phyloP scores from a whole-genome alignment of 2,888 invertebrate genomes.

The Autographa pulchrina region DNA sequence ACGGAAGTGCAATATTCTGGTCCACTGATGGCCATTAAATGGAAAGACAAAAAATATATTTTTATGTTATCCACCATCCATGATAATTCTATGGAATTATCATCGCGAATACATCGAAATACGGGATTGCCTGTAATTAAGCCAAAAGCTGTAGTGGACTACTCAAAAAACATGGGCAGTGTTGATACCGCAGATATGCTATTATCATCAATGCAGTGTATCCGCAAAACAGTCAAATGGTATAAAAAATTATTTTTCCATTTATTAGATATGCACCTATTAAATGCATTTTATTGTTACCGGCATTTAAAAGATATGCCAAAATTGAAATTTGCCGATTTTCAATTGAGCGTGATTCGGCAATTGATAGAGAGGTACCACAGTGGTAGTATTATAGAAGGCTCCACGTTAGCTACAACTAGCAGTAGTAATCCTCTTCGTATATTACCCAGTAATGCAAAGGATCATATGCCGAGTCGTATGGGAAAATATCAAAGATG shows the following conservation, averaged over 20 bases:
- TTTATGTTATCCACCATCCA: slow-evolving; percentile 28
- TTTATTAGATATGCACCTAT: slow-evolving; percentile 28
- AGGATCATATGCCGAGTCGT: slow-evolving; percentile 27
- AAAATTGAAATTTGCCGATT: slow-evolving; percentile 13
- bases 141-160: slow-evolving; percentile 41
- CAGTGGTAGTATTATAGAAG: slow-evolving; percentile 5
- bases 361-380: slow-evolving; percentile 26
- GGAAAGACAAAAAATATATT: slow-evolving; percentile 45
- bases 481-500: slow-evolving; percentile 11
- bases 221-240: slow-evolving; percentile 42
- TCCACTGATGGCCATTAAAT: slow-evolving; percentile 49
- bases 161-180: slow-evolving; percentile 48
- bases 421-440: slow-evolving; percentile 24
- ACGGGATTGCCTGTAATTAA: slow-evolving; percentile 43
- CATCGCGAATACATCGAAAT: slow-evolving; percentile 21
- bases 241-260: slow-evolving; percentile 42
- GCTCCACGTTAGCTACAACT: slow-evolving; percentile 5
- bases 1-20: slow-evolving; percentile 30
- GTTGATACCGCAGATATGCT: slow-evolving; percentile 50
- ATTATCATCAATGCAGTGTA: slow-evolving; percentile 36
- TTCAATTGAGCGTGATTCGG: slow-evolving; percentile 21
- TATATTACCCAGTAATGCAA: slow-evolving; percentile 22
- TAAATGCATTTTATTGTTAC: slow-evolving; percentile 26
- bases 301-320: slow-evolving; percentile 9
- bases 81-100: slow-evolving; percentile 33